A percentile compares a stretch with the other conserved stretches of the same genome.
Conservation (phyloP, 2,797 vertebrate species). For the Lerista edwardsae region DNA sequence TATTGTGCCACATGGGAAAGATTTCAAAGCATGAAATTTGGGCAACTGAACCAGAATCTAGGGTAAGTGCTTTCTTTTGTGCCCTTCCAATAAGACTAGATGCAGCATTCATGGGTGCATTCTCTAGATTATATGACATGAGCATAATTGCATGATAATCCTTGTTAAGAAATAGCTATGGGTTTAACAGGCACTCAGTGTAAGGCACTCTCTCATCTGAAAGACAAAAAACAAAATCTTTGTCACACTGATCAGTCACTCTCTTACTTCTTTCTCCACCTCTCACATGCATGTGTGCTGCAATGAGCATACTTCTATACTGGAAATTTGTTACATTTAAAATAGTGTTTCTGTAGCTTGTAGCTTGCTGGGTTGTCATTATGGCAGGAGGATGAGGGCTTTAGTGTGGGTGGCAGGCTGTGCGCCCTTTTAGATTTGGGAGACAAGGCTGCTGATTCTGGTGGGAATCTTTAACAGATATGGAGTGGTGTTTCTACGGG, state of each 20-base stretch:
- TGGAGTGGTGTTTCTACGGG: too few relatives aligned
- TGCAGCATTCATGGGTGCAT: accelerated
- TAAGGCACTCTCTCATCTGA: not conserved
- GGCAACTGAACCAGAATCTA: constrained; percentile 75
- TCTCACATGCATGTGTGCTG: not conserved
- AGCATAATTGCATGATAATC: not conserved
- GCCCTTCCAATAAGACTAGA: accelerated
- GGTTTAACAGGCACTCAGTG: not conserved
- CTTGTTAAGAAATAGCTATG: not conserved
- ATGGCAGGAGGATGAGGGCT: not conserved
- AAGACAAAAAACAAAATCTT: not conserved
- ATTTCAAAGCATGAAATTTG: constrained; percentile 76
- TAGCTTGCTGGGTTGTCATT: not conserved
- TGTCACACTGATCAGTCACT: not conserved
- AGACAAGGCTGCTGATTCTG: not conserved
- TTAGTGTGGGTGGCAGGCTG: not conserved
- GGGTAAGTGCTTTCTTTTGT: constrained; percentile 58
- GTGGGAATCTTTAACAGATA: not conserved
- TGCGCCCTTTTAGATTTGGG: not conserved
- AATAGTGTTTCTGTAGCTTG: not conserved
- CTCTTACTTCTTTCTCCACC: not conserved
- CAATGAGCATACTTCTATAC: not conserved
- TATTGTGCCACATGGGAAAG: constrained; percentile 74
- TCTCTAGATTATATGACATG: not conserved
- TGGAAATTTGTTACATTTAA: not conserved